Base-by-base conservation (phyloP, 1,140 invertebrate genomes). In the Panagrolaimus sp. region DNA sequence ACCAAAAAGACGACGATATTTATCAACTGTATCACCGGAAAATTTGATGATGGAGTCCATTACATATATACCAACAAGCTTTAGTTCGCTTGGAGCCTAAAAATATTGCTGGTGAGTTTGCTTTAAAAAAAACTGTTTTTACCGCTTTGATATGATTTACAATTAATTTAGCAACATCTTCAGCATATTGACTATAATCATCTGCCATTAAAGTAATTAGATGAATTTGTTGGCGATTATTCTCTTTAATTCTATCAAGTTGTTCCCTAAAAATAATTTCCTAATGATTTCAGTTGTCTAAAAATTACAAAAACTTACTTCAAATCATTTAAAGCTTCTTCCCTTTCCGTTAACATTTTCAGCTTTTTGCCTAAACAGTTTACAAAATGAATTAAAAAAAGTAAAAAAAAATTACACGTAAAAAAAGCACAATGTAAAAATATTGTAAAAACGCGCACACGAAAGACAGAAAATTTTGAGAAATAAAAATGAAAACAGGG, bases 191-290 rank as follows among this genome's bases (percentile, higher is more conserved):
- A 9, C 20, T 25, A 16, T 57, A 57, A 16, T 57, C 51, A 13
- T 57, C 51, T 11, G 51, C 51, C 51, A 57, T 57, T 14, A 57
- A 16, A 13, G 51, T 57, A 27, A 57, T 57, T 14, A 57, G 51
- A 20, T 57, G 51, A 16, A 57, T 57, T 27, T 57, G 20, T 20
- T 57, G 20, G 0, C 51, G 51, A 27, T 57, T 57, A 16, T 57
- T 57, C 51, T 57, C 51, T 1, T 20, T 57, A 5, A 57, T 57
- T 20, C 27, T 20, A 27, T 27, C 27, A 27, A 57, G 51, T 20
- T 57, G 31, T 7, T 38, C 31, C 31, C 31, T 38, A 38, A 38
- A 38, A 38, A 7, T 38, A 38, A 38, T 38, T 7, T 38, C 31
- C n/a, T n/a, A n/a, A n/a, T n/a, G n/a, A n/a, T n/a, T n/a, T n/a